Evolutionary conservation across 2,113 vertebrate genomes (phyloP), one percentile per base, ranked within the genome.

Genomic region (Stomatorhinus ivindoensis): DNA sequence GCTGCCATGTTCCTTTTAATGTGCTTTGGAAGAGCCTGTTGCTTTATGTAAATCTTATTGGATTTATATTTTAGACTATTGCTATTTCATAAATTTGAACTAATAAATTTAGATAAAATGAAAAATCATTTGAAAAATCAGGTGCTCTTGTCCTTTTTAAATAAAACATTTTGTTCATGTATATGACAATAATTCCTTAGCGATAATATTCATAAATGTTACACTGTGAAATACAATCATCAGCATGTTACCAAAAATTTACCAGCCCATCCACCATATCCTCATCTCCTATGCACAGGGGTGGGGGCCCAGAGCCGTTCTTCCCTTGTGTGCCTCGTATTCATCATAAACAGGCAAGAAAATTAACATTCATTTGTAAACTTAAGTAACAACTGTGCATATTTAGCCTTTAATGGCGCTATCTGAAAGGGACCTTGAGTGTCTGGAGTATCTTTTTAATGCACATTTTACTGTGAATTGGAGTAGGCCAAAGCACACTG

Each of bases 401-500:
- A 80, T 42, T 31, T 42, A 80, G 73, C n/a, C n/a, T 21, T 84
- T 46, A 85, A 27, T 19, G 24, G 4, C 27, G 10, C 7, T 21
- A 84, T 21, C 82, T 84, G 76, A 82, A 82, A 82, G 42, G n/a
- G 5, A 86, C 84, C 24, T 50, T 31, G 4, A 31, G n/a, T 50
- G 24, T 24, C 80, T 24, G 19, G 82, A 31, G 46, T 84, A 13
- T 24, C 13, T 27, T 13, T 50, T 86, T 35, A 61, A 87, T 65
- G 53, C 39, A 47, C 53, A 44, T 39, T 87, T 65, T 55, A n/a
- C 4, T 61, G 19, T 24, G 11, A 61, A 13, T 44, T 73, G 87
- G 91, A 93, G 93, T 92, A 93, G 92, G 91, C 48, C 47, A 87
- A 92, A 92, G 92, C 39, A 88, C 91, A 90, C 86, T 86, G 90